Evolutionary conservation across 2,113 vertebrate species (phyloP).

Genomic region (Pica pica): DNA sequence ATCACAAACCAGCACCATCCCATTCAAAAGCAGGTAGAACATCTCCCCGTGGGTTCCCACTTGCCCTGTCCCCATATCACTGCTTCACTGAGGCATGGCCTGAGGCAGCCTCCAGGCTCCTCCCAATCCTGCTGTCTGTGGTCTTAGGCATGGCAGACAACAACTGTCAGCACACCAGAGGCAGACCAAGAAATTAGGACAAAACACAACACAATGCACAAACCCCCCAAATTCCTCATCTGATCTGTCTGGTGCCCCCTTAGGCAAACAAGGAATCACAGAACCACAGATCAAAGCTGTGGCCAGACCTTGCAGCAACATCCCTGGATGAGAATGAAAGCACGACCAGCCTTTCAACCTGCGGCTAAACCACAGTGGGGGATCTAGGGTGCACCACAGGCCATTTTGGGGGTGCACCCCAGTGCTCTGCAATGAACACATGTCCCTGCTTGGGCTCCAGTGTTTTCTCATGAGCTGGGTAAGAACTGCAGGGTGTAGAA

Average conservation of each 20-base stretch:
- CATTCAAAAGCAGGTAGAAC: not conserved
- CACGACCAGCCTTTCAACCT: not conserved
- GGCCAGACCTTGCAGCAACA: not conserved
- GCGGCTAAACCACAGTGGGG: not conserved
- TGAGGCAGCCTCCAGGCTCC: not conserved
- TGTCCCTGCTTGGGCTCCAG: not conserved
- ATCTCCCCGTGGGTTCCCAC: not conserved
- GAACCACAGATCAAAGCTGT: not conserved
- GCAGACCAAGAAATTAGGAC: not conserved
- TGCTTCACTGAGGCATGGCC: not conserved
- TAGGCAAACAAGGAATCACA: not conserved
- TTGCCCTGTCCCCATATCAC: not conserved
- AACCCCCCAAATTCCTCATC: not conserved
- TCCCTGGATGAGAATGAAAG: not conserved
- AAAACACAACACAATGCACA: not conserved
- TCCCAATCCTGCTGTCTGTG: not conserved
- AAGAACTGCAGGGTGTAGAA: not conserved
- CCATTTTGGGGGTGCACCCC: not conserved
- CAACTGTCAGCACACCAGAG: not conserved
- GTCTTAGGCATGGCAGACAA: not conserved
- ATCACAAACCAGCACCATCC: not conserved
- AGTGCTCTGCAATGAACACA: not conserved
- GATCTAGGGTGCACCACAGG: not conserved
- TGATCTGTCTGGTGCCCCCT: not conserved
- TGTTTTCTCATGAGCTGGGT: not conserved